Evolutionary conservation across 1,140 invertebrate species (phyloP).

Genomic region (Diachasma alloeum): DNA sequence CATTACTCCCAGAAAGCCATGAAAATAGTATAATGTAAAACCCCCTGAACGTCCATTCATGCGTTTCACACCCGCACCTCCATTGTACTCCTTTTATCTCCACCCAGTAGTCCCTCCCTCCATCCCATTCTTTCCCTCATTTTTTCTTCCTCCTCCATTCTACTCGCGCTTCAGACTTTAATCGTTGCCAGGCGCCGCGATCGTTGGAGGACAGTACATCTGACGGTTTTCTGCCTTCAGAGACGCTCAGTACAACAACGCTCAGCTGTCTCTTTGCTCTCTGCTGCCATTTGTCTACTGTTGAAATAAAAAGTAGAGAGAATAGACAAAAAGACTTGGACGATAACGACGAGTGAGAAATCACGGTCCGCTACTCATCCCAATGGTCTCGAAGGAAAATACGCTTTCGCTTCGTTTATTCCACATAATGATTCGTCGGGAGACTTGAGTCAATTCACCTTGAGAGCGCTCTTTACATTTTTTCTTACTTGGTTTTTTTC

Average conservation of each 20-base stretch:
- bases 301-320: background rate
- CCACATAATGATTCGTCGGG: slow-evolving; percentile 5
- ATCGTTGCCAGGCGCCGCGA: background rate
- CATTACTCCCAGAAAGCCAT: background rate
- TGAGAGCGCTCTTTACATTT: background rate
- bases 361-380: background rate
- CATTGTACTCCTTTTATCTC: background rate
- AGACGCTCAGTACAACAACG: background rate
- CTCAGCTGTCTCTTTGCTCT: background rate
- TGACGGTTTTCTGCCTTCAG: background rate
- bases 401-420: background rate
- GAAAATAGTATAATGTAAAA: background rate
- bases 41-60: background rate
- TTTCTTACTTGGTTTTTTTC: background rate
- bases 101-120: background rate
- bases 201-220: background rate
- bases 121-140: background rate
- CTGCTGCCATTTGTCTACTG: background rate
- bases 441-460: background rate
- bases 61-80: background rate
- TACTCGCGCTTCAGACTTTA: background rate
- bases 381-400: background rate
- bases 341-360: slow-evolving; percentile 4
- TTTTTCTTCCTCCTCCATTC: background rate
- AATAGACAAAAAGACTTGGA: background rate